Evolutionary conservation across 1,140 invertebrate genomes (phyloP), one percentile per base, ranked within the genome.

Genomic region (Agrilus planipennis): DNA sequence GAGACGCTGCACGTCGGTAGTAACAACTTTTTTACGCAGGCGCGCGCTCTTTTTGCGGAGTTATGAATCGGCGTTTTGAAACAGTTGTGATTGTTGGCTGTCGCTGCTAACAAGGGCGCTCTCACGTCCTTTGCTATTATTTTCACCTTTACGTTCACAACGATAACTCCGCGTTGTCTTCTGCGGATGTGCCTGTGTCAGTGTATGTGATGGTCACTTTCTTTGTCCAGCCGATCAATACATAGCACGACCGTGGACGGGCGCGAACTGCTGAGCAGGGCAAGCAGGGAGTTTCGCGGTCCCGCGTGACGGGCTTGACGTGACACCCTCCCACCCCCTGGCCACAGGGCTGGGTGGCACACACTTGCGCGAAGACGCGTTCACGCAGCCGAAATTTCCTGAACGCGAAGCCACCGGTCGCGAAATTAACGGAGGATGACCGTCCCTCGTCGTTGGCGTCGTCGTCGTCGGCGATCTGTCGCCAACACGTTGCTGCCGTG

Each of bases 171-270:
- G 4, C 19, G 22, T 23, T 19, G 15, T 23, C 6, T 27, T 34
- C 29, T 39, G 38, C 38, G 29, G 36, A 17, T 25, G 36, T 59
- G 58, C 55, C 55, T 59, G 52, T 46, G 47, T 47, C 39, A 43
- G 31, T 38, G 22, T 37, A 34, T 44, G 52, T 50, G 54, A 39
- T 61, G 57, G 56, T 60, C 58, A 59, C 53, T 60, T 62, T 57
- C 60, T 62, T 62, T 62, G 60, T 62, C 58, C 60, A 41, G 50
- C 34, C 45, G 58, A 62, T 62, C 60, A 58, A 62, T 62, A 62
- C 58, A 32, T 42, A 51, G 38, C 39, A 50, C 52, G n/a, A n/a
- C n/a, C n/a, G n/a, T n/a, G 53, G 51, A 52, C 50, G 42, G 51
- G 42, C 47, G 46, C 45, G 53, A 39, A 59, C 51, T 51, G 52